Conservation (phyloP, 2,797 vertebrate species). For the Lithobates pipiens region DNA sequence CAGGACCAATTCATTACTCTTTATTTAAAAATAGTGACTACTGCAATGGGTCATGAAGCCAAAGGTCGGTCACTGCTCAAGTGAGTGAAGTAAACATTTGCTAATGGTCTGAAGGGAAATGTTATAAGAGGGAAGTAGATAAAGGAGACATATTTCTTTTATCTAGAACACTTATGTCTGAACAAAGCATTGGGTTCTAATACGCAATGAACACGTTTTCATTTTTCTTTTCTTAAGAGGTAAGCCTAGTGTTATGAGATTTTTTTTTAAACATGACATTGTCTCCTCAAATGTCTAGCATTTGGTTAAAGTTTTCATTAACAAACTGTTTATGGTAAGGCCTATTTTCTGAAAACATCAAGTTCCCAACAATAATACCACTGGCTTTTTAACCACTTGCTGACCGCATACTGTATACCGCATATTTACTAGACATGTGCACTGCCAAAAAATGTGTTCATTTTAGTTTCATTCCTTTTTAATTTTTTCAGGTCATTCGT, state of each 20-base stretch:
- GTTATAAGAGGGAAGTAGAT: background rate
- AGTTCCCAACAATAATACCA: no score
- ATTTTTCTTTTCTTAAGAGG: background rate
- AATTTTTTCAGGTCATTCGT: no score
- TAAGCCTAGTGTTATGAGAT: conserved; percentile 27
- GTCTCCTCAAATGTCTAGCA: background rate
- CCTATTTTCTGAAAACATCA: no score
- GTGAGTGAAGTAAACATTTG: conserved; percentile 35
- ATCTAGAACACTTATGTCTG: conserved; percentile 27
- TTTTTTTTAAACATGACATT: no score
- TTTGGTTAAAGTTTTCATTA: no score
- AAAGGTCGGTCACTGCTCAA: conserved; percentile 34
- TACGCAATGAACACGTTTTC: background rate
- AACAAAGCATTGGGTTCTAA: conserved; percentile 11
- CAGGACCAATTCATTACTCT: conserved; percentile 36
- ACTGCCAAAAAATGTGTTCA: no score
- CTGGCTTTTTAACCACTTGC: no score
- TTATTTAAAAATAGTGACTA: conserved; percentile 23
- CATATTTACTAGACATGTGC: no score
- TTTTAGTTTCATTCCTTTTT: no score
- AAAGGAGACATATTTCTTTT: conserved; percentile 15
- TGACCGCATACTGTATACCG: no score
- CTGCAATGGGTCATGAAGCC: conserved; percentile 11
- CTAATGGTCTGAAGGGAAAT: conserved; percentile 28
- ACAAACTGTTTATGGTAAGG: no score